These are phyloP conservation scores for Gymnocheta viridis DNA, from an alignment of 2,888 invertebrate species.

Conservation along the genomic window DNA sequence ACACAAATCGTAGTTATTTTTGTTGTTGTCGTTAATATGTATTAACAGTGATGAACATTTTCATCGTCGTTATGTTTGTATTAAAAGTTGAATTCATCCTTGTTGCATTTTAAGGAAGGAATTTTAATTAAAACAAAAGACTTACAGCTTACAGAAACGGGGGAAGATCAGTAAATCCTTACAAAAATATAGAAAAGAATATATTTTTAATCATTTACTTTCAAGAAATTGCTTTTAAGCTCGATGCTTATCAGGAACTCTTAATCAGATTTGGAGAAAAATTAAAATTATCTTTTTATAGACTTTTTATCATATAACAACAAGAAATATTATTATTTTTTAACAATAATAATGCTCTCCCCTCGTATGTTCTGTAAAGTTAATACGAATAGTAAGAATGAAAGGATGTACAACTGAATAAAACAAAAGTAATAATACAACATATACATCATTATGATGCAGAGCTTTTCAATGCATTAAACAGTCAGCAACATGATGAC, in stretches of 20 bases:
- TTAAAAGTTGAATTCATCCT: slow-evolving; percentile 3
- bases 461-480: neutral
- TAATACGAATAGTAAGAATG: slow-evolving; percentile 10
- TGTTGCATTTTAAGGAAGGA: slow-evolving; percentile 10
- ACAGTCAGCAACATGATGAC: slow-evolving; percentile 18
- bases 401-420: slow-evolving; percentile 9
- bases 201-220: no score
- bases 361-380: neutral
- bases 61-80: slow-evolving; percentile 9
- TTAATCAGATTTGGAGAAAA: no score
- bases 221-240: no score
- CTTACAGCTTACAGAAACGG: slow-evolving; percentile 3
- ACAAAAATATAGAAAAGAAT: neutral
- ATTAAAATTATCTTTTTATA: no score
- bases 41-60: slow-evolving; percentile 1
- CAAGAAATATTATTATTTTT: no score
- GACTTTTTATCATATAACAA: no score
- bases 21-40: slow-evolving; percentile 10
- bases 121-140: slow-evolving; percentile 42
- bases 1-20: neutral
- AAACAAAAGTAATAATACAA: neutral
- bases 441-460: neutral
- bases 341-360: no score
- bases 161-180: neutral
- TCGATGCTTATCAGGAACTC: no score